Conservation (phyloP, 2,797 vertebrate genomes). For the Mycteria americana region DNA sequence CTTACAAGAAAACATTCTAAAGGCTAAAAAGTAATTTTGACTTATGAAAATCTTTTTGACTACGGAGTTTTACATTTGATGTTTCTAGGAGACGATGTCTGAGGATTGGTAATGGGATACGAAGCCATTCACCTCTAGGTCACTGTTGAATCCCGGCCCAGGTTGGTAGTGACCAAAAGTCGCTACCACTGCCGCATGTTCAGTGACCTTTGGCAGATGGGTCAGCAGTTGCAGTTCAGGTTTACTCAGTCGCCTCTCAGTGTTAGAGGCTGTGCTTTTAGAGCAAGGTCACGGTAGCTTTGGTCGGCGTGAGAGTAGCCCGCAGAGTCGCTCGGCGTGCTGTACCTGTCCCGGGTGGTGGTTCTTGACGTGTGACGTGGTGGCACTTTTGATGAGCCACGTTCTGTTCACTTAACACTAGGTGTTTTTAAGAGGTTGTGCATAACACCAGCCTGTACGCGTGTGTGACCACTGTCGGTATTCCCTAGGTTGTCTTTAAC, state of each 20-base stretch:
- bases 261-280: neutral
- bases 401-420: neutral
- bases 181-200: neutral
- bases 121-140: neutral
- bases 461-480: neutral
- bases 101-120: neutral
- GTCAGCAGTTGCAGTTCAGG: neutral
- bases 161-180: neutral
- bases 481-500: neutral
- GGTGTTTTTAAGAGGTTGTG: neutral
- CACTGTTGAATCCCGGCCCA: neutral
- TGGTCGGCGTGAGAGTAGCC: neutral
- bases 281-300: neutral
- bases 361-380: accelerated
- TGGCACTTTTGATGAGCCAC: neutral
- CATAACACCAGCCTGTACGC: neutral
- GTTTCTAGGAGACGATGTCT: neutral
- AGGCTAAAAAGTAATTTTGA: neutral
- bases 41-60: neutral
- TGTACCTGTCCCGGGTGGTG: neutral
- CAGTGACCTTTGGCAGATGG: neutral
- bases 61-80: neutral
- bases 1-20: neutral
- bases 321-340: neutral
- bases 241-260: neutral